Evolutionary conservation across 2,888 invertebrate genomes (phyloP), one percentile per base, ranked within the genome.

Genomic region (Parnassius glacialis): DNA sequence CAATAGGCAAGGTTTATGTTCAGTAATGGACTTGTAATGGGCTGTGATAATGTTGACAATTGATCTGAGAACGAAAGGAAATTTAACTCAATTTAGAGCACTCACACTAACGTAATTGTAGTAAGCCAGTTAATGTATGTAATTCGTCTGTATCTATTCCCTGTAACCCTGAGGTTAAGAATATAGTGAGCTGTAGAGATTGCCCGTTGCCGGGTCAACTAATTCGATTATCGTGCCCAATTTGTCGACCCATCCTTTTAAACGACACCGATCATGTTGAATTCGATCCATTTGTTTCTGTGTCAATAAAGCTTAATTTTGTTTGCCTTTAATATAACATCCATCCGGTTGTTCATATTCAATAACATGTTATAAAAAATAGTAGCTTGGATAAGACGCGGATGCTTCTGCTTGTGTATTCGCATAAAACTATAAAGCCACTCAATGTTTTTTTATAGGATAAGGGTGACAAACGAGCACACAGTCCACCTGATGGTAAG

Each of bases 171-270:
- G 43, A n/a, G 72, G 79, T 79, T 80, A 83, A 84, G 83, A 76
- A 76, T 69, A 69, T 70, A 74, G 71, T 75, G 74, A 68, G 66
- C 65, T 68, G 72, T 75, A 68, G 76, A 81, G 84, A 85, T 85
- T 83, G 82, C 68, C 74, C 79, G 82, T 67, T 74, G 79, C 65
- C 76, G 84, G 90, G 88, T 90, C 90, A 89, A 85, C 80, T 90
- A 86, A 89, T 86, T 88, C 84, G 87, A 89, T 89, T 87, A 86
- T 80, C 87, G 83, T 83, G 79, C 80, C 85, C 87, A 89, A 90
- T 89, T 87, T 85, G 85, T 85, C 81, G 78, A 80, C 81, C 70
- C 75, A 76, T 77, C 75, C 75, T 71, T 72, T 75, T 73, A 72
- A 74, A 75, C 73, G 72, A 76, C 77, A 78, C 75, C 74, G 71